Evolutionary conservation across 2,797 vertebrate species (phyloP), one percentile per base, ranked within the genome.

Genomic region (Pitangus sulphuratus): DNA sequence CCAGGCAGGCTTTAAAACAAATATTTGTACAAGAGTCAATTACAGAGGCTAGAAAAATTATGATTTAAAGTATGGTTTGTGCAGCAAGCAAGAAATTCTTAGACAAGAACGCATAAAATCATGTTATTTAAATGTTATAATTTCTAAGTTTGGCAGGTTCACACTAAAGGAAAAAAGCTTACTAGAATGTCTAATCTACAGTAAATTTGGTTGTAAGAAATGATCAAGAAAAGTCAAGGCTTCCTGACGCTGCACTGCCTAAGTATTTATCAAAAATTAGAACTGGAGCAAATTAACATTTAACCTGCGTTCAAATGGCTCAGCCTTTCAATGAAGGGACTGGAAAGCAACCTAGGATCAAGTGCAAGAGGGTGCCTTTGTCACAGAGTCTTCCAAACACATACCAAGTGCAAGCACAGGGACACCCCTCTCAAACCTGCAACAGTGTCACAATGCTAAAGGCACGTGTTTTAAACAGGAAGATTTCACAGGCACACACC

Each of bases 1-100:
- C 93, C 94, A 98, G 98, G 98, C 97, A 98, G 96, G 96, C 91
- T 98, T 98, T 97, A 98, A 98, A 99, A 96, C 89, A 98, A 98
- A 97, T 98, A 97, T 93, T 96, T 96, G 96, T 92, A 75, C 92
- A 96, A 95, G 75, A 98, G 92, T 96, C 98, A 98, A 98, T 95
- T 97, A 94, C 66, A 84, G 68, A 95, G 24, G n/a, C 78, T 90
- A 83, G 84, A 87, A 95, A 95, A 96, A 97, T 84, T 69, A 95
- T 61, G 16, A 91, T 95, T 89, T 84, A 96, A 93, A 96, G 89
- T 82, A 90, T 28, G 25, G 81, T 76, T 95, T 97, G 80, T 83
- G 47, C 76, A 90, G 83, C 53, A 84, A 90, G 88, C 58, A 93
- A 92, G 54, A 91, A 95, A 64, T 61, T 87, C 39, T 84, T 89